Percentiles rank a stretch among this genome's conserved stretches.
These are phyloP conservation scores for Operophtera brumata DNA, from an alignment of 2,888 invertebrate species.

Conservation along the genomic window DNA sequence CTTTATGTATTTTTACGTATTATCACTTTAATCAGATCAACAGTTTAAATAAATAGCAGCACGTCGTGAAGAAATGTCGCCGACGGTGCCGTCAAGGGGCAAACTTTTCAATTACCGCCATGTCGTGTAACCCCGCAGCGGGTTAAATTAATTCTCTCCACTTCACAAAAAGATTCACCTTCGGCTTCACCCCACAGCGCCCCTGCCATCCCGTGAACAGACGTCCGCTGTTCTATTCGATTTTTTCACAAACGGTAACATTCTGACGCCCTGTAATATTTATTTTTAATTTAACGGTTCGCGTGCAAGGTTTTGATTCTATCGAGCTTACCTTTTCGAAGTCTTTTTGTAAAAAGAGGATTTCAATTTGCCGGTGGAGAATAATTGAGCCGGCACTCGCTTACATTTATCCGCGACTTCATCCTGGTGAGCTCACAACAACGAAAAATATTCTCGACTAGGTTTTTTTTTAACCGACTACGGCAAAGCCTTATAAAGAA, in stretches of 20 bases:
- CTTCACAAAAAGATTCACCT: constrained; percentile 81
- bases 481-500: too few species aligned
- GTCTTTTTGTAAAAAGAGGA: constrained; percentile 64
- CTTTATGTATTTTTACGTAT: too few species aligned
- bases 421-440: too few species aligned
- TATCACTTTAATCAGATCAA: too few species aligned
- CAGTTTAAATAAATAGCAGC: not conserved
- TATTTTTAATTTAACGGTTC: constrained; percentile 79
- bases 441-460: too few species aligned
- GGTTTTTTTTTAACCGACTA: too few species aligned
- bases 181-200: constrained; percentile 48
- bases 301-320: constrained; percentile 71
- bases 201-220: constrained; percentile 62
- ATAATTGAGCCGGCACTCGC: constrained; percentile 26
- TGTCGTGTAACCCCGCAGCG: constrained; percentile 81
- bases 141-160: constrained; percentile 81
- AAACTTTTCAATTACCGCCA: constrained; percentile 33
- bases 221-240: constrained; percentile 62
- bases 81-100: constrained; percentile 44
- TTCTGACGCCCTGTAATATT: constrained; percentile 80
- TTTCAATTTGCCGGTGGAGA: constrained; percentile 52
- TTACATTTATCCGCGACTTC: too few species aligned
- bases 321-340: constrained; percentile 65
- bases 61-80: constrained; percentile 52
- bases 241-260: constrained; percentile 64